Percentiles rank a stretch among this genome's conserved stretches.
Conservation (phyloP, 2,888 invertebrate genomes). For the Lacanobia oleracea region DNA sequence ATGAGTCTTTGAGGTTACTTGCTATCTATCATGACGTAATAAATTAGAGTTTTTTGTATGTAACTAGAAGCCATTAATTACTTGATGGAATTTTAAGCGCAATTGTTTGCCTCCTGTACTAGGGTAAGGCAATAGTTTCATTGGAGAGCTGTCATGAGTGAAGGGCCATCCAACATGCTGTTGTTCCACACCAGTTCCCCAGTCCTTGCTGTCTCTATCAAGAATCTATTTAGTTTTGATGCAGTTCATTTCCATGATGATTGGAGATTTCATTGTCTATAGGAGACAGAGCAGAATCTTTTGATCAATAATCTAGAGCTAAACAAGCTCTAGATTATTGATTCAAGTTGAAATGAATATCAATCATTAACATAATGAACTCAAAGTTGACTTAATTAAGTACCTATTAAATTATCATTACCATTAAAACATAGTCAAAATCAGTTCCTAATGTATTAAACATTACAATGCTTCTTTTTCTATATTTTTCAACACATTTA, state of each 20-base stretch:
- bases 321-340: slow-evolving; percentile 15
- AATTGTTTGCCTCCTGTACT: slow-evolving; percentile 21
- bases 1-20: slow-evolving; percentile 81
- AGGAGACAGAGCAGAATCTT: slow-evolving; percentile 4
- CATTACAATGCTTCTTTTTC: background rate
- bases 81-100: slow-evolving; percentile 28
- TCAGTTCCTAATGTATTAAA: background rate
- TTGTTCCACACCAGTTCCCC: slow-evolving; percentile 41
- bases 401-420: background rate
- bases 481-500: slow-evolving; percentile 5
- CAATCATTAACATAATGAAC: background rate
- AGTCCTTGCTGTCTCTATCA: slow-evolving; percentile 66
- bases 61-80: slow-evolving; percentile 50
- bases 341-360: background rate
- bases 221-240: slow-evolving; percentile 58
- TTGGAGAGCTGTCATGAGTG: slow-evolving; percentile 47
- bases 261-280: slow-evolving; percentile 22
- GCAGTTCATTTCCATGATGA: slow-evolving; percentile 6
- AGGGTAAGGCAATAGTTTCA: slow-evolving; percentile 12
- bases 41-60: slow-evolving; percentile 64
- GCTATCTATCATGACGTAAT: slow-evolving; percentile 79
- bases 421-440: background rate
- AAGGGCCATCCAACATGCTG: slow-evolving; percentile 39
- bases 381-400: background rate
- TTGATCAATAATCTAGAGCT: too few species aligned